Percentiles rank a stretch among this genome's conserved stretches.
Evolutionary conservation across 2,888 invertebrate genomes (phyloP).

Genomic region (Ctenicera cuprea): DNA sequence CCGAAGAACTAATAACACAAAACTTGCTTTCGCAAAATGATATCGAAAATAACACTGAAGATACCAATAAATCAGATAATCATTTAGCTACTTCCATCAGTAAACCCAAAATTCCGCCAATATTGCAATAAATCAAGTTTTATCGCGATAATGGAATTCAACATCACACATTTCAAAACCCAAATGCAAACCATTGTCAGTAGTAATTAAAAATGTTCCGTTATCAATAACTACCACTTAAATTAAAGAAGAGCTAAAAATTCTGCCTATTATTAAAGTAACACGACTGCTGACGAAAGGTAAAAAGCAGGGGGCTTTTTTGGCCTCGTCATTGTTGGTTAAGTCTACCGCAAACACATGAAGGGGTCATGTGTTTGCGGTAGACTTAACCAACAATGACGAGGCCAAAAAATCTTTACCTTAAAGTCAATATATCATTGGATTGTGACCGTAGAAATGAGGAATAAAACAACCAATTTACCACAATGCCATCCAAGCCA

Average conservation of each 20-base stretch:
- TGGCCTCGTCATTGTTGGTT: slow-evolving; percentile 13
- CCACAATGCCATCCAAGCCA: too few relatives aligned
- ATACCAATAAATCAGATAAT: not conserved
- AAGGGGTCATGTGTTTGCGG: slow-evolving; percentile 11
- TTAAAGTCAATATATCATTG: slow-evolving; percentile 6
- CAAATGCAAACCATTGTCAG: slow-evolving; percentile 9
- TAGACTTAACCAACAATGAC: slow-evolving; percentile 13
- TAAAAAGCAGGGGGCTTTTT: slow-evolving; percentile 28
- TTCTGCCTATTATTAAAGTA: slow-evolving; percentile 14
- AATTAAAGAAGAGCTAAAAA: not conserved
- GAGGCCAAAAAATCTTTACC: slow-evolving; percentile 18
- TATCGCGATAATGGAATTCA: not conserved
- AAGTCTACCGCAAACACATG: slow-evolving; percentile 20
- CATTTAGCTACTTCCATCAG: not conserved
- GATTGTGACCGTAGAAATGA: slow-evolving; percentile 16
- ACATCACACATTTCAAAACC: slow-evolving; percentile 24
- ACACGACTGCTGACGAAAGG: slow-evolving; percentile 16
- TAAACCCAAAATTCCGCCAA: slow-evolving; percentile 20
- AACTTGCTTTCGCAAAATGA: too few relatives aligned
- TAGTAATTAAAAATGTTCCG: slow-evolving; percentile 22
- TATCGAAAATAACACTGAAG: too few relatives aligned
- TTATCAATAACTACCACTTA: slow-evolving; percentile 16
- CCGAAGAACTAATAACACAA: not conserved
- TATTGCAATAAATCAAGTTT: slow-evolving; percentile 28
- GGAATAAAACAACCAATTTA: slow-evolving; percentile 4